A percentile compares a stretch with the other conserved stretches of the same genome.
These are phyloP conservation scores for Dryoscopus gambensis DNA, from an alignment of 2,113 vertebrate genomes.

Conservation along the genomic window DNA sequence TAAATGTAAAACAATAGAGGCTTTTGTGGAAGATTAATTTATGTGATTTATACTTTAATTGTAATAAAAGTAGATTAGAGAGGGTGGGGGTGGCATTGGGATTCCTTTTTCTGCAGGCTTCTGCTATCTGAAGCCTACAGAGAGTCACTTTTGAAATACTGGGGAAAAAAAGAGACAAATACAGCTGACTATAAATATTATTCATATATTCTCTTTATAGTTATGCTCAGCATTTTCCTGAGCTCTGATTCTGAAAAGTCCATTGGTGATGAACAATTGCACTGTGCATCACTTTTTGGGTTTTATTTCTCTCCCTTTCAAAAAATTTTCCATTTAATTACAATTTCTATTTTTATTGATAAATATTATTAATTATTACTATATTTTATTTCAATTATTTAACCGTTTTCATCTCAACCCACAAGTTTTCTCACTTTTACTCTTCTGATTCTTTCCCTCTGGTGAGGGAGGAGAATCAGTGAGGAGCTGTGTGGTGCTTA, in stretches of 20 bases:
- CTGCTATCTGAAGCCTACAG: not conserved
- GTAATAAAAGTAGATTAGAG: not conserved
- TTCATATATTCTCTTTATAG: not conserved
- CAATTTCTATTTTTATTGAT: no score
- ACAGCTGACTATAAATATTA: not conserved
- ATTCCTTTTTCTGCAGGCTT: not conserved
- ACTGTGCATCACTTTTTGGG: not conserved
- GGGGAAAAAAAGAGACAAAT: not conserved
- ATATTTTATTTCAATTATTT: not conserved
- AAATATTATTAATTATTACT: not conserved
- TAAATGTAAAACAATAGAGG: not conserved
- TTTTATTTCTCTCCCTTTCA: not conserved
- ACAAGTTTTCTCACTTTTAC: not conserved
- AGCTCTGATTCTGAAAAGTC: not conserved
- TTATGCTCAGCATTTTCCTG: not conserved
- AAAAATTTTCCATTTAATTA: not conserved
- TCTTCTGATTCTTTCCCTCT: not conserved
- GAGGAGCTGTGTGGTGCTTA: not conserved
- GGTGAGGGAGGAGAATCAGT: not conserved
- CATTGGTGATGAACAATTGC: not conserved
- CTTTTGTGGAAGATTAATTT: not conserved
- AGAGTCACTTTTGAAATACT: not conserved
- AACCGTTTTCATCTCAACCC: not conserved
- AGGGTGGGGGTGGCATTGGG: not conserved
- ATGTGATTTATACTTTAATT: not conserved